These are phyloP conservation scores for Rousettus madagascariensis DNA, from an alignment of 2,797 vertebrate genomes.

Conservation along the genomic window DNA sequence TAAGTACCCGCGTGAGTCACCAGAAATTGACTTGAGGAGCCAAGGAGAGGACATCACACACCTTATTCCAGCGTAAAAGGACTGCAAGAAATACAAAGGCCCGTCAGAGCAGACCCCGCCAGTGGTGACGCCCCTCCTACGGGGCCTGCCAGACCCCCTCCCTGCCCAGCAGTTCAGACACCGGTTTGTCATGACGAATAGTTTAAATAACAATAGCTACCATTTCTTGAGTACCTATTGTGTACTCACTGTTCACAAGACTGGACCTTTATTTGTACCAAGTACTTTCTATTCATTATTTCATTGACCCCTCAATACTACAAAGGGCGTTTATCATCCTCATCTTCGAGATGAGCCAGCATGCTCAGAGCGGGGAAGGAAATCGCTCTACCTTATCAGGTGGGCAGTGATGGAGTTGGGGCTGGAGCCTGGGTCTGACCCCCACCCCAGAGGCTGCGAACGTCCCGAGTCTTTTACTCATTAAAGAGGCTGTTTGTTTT, in stretches of 20 bases:
- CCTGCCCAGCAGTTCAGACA: neutral
- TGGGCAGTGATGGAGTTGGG: neutral
- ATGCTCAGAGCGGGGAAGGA: neutral
- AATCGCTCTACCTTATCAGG: neutral
- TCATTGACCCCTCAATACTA: neutral
- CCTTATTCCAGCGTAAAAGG: neutral
- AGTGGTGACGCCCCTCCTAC: fast-evolving
- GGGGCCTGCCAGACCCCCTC: neutral
- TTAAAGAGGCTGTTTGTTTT: neutral
- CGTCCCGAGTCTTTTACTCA: neutral
- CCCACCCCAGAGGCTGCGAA: neutral
- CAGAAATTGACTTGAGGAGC: neutral
- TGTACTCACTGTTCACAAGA: no score
- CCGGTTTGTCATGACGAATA: no score
- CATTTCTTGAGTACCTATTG: fast-evolving
- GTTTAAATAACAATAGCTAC: fast-evolving
- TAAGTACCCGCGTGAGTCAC: neutral
- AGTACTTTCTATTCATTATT: neutral
- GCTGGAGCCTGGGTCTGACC: neutral
- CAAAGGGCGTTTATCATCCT: neutral
- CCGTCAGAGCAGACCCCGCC: neutral
- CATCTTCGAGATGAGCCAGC: neutral
- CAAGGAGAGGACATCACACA: neutral
- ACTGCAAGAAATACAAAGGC: neutral
- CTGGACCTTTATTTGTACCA: neutral